Evolutionary conservation across 1,140 invertebrate genomes (phyloP).

Genomic region (Dendrolimus punctatus): DNA sequence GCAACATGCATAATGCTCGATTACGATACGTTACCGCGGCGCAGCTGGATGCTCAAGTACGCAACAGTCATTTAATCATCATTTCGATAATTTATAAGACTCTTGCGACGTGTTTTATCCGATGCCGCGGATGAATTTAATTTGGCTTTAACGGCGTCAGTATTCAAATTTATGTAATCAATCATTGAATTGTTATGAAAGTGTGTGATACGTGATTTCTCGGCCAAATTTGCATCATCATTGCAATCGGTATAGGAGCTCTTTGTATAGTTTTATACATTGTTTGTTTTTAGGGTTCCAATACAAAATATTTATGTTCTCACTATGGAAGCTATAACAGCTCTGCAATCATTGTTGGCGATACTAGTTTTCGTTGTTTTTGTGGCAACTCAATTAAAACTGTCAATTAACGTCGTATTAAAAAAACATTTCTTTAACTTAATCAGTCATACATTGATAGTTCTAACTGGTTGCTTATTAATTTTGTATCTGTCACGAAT

Average conservation of each 20-base stretch:
- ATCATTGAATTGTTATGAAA: slow-evolving; percentile 69
- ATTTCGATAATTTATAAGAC: slow-evolving; percentile 64
- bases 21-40: slow-evolving; percentile 20
- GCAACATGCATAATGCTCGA: slow-evolving; percentile 19
- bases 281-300: neutral
- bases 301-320: no score
- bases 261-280: neutral
- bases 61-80: slow-evolving; percentile 54
- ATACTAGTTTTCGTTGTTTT: no score
- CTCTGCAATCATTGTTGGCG: no score
- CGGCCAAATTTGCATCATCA: slow-evolving; percentile 63
- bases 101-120: slow-evolving; percentile 54
- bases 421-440: no score
- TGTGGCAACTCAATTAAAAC: no score
- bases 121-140: slow-evolving; percentile 64
- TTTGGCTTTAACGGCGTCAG: slow-evolving; percentile 59
- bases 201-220: slow-evolving; percentile 63
- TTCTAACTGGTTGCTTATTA: no score
- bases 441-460: no score
- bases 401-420: no score
- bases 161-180: slow-evolving; percentile 70
- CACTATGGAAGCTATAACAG: no score
- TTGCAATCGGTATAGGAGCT: slow-evolving; percentile 36
- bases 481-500: no score
- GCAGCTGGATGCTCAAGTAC: slow-evolving; percentile 15